Conservation (phyloP, 1,140 invertebrate species). For the Microplitis demolitor region DNA sequence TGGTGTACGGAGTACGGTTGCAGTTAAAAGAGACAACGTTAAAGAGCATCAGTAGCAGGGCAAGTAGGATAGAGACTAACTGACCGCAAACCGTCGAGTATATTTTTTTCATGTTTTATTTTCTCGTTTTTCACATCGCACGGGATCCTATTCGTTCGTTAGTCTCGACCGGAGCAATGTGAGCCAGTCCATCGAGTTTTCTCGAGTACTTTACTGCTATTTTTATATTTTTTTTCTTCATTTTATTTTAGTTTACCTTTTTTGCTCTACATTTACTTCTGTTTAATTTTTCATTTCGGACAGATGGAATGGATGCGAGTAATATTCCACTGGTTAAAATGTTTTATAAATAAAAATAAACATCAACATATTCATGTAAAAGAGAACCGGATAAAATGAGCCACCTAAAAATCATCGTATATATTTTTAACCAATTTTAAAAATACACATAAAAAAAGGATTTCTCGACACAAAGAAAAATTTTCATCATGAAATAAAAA, state of each 20-base stretch:
- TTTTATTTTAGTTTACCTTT: not conserved
- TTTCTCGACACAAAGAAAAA: no score
- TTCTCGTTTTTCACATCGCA: conserved; percentile 11
- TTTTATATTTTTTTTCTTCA: conserved; percentile 3
- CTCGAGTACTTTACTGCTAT: not conserved
- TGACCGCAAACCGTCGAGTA: conserved; percentile 15
- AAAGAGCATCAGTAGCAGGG: not conserved
- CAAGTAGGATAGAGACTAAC: conserved; percentile 10
- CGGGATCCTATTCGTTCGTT: conserved; percentile 14
- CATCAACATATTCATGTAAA: not conserved
- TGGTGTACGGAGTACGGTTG: not conserved
- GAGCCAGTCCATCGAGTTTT: conserved; percentile 12
- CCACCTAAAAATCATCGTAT: no score
- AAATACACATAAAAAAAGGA: no score
- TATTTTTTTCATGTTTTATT: conserved; percentile 8
- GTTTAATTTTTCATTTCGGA: not conserved
- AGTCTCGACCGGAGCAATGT: not conserved
- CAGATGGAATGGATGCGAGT: not conserved
- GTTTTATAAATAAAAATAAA: not conserved
- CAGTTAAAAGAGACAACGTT: not conserved
- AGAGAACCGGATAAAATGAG: no score
- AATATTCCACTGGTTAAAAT: not conserved
- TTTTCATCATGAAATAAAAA: no score
- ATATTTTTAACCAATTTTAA: no score
- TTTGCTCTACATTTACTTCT: conserved; percentile 2